Evolutionary conservation across 2,113 vertebrate genomes (phyloP).

Genomic region (Chamaetylas fuelleborni): DNA sequence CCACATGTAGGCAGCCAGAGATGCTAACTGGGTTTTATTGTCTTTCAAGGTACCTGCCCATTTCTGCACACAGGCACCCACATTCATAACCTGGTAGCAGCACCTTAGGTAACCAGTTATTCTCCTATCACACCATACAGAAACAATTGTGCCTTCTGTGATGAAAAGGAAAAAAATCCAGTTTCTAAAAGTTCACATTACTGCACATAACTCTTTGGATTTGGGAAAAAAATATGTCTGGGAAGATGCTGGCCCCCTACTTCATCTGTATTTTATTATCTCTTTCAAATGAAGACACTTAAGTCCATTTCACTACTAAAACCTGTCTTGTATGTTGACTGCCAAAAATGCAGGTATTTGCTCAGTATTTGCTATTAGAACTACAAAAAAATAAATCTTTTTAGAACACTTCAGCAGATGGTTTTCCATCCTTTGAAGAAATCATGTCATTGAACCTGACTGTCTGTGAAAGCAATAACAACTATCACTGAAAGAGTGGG

Average conservation of each 20-base stretch:
- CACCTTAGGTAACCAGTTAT: not conserved
- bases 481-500: not conserved
- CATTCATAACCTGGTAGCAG: not conserved
- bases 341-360: not conserved
- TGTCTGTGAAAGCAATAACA: not conserved
- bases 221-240: not conserved
- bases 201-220: not conserved
- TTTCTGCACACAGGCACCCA: not conserved
- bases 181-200: not conserved
- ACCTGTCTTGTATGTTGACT: not conserved
- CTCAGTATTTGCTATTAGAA: not conserved
- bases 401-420: slow-evolving; percentile 28
- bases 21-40: not conserved
- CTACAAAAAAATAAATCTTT: slow-evolving; percentile 37
- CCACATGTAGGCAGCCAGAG: not conserved
- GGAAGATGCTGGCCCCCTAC: not conserved
- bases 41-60: not conserved
- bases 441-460: not conserved
- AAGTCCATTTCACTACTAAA: not conserved
- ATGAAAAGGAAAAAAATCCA: not conserved
- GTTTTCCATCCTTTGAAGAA: slow-evolving; percentile 21
- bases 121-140: not conserved
- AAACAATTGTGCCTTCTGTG: not conserved
- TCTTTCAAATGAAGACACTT: not conserved
- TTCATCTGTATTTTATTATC: not conserved